A percentile compares a stretch with the other conserved stretches of the same genome.
Conservation (phyloP, 1,140 invertebrate species). For the Trachymyrmex septentrionalis region DNA sequence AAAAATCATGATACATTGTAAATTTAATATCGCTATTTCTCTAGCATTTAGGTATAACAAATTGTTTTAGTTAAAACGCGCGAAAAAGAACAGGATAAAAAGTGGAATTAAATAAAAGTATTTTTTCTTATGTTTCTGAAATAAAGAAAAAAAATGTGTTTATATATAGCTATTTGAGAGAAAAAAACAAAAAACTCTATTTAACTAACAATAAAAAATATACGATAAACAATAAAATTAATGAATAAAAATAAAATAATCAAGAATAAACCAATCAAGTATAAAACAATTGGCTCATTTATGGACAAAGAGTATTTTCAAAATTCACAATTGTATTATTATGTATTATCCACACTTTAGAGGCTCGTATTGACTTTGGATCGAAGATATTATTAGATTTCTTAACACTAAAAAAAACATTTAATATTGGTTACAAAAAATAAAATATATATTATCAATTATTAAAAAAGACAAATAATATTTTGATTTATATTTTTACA, state of each 20-base stretch:
- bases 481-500: no score
- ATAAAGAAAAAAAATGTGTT: background rate
- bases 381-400: no score
- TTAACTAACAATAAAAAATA: slow-evolving; percentile 5
- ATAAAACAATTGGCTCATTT: background rate
- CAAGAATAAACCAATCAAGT: background rate
- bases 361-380: background rate
- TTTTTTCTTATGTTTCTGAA: background rate
- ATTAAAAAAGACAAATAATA: no score
- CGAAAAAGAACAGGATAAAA: background rate
- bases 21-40: background rate
- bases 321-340: background rate
- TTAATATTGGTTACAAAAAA: no score
- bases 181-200: background rate
- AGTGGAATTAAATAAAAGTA: background rate
- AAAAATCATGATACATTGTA: slow-evolving; percentile 8
- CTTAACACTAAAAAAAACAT: no score
- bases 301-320: background rate
- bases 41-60: background rate
- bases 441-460: no score
- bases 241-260: background rate
- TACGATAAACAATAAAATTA: background rate
- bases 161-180: background rate
- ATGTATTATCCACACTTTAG: background rate
- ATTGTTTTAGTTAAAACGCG: background rate